A percentile compares a stretch with the other conserved stretches of the same genome.
Evolutionary conservation across 2,797 vertebrate species (phyloP).

Genomic region (Cyprinodon diabolis): DNA sequence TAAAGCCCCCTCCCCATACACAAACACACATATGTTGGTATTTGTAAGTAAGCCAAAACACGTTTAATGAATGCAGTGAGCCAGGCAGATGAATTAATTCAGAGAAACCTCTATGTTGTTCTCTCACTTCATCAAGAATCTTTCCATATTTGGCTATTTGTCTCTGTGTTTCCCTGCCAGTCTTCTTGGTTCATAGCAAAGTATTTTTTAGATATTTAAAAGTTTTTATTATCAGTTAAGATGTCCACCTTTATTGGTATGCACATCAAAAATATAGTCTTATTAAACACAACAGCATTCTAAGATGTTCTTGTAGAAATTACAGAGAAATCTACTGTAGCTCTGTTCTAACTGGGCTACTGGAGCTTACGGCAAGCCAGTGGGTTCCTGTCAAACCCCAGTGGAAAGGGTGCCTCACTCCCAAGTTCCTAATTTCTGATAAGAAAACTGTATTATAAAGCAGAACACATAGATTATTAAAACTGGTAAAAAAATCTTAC

Average conservation of each 20-base stretch:
- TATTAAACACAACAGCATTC: no score
- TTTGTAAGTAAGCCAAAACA: constrained; percentile 6
- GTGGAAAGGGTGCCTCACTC: no score
- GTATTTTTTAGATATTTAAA: constrained; percentile 10
- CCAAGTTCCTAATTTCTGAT: no score
- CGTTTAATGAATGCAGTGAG: constrained; percentile 36
- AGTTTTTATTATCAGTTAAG: constrained; percentile 22
- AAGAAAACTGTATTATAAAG: no score
- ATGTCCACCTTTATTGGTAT: background rate
- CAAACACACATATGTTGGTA: background rate
- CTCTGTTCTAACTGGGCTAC: no score
- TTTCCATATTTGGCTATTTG: constrained; percentile 27
- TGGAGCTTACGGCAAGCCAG: no score
- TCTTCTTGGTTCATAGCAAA: constrained; percentile 2
- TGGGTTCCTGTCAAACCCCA: no score
- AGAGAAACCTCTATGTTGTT: constrained; percentile 16
- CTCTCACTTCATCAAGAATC: constrained; percentile 29
- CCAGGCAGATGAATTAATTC: constrained; percentile 45
- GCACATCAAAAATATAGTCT: background rate
- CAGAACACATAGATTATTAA: no score
- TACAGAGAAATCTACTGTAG: no score
- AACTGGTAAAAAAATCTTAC: no score
- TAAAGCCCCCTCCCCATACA: background rate
- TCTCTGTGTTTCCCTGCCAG: background rate
- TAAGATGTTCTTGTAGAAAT: no score